Percentiles rank a stretch among this genome's conserved stretches.
These are phyloP conservation scores for Seira ritae DNA, from an alignment of 2,888 invertebrate genomes.

Conservation along the genomic window DNA sequence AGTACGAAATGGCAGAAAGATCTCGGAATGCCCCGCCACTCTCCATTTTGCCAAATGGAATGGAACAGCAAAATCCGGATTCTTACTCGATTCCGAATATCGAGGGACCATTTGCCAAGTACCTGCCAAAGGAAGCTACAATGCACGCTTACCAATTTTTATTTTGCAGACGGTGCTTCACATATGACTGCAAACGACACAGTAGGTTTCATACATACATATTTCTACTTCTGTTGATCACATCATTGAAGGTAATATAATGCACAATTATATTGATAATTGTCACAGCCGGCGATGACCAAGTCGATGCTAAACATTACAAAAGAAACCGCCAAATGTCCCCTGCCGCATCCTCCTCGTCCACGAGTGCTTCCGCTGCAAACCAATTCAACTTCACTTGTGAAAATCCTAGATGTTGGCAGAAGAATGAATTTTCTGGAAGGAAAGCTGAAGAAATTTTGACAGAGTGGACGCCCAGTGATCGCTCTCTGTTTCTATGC, in stretches of 20 bases:
- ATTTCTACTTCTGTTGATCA: neutral
- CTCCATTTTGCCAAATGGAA: constrained; percentile 48
- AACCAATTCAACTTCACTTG: constrained; percentile 53
- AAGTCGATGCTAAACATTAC: constrained; percentile 59
- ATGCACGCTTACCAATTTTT: constrained; percentile 65
- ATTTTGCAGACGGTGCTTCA: constrained; percentile 66
- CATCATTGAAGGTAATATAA: neutral
- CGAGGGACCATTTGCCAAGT: constrained; percentile 62
- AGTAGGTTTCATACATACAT: constrained; percentile 46
- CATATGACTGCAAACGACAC: constrained; percentile 68
- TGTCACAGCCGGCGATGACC: constrained; percentile 64
- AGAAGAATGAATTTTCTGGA: constrained; percentile 21
- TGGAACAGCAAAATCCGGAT: constrained; percentile 43
- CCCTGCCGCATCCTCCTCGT: constrained; percentile 4
- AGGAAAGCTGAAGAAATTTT: constrained; percentile 40
- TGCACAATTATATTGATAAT: neutral
- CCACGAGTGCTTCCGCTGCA: neutral
- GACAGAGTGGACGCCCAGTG: constrained; percentile 60
- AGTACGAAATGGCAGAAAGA: constrained; percentile 49
- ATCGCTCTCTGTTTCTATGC: constrained; percentile 60
- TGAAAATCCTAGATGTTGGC: constrained; percentile 60
- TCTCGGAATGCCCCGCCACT: constrained; percentile 17
- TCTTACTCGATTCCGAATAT: constrained; percentile 65
- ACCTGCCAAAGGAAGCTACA: constrained; percentile 58
- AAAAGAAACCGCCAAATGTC: constrained; percentile 30